Base-by-base conservation (phyloP, 2,113 vertebrate species). In the Gymnorhina tibicen region DNA sequence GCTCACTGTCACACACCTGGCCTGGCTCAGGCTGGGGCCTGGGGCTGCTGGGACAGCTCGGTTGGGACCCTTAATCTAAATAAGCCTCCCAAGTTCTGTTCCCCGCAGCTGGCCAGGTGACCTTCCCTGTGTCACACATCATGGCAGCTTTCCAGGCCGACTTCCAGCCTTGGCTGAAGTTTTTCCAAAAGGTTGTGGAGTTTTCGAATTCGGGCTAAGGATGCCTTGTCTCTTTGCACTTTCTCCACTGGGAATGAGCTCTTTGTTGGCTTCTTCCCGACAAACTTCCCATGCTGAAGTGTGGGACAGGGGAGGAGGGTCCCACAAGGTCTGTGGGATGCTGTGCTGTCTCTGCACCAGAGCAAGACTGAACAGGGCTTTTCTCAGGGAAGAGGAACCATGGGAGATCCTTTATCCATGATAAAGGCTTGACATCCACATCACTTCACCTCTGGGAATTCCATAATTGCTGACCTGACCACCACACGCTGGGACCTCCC, bases 271-370 rank as follows among this genome's bases (percentile, higher is more conserved):
- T 73, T 58, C 21, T 63, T 58, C 52, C 42, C 33, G 35, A 28
- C 22, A n/a, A 62, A 64, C 6, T 6, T 13, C 17, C 7, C 3
- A 0, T 49, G 46, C 14, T 0, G 0, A 58, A 7, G 20, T 56
- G 46, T 66, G 60, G 56, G 64, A 32, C 9, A 41, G 23, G 13
- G 59, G 21, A 82, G 30, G 13, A 70, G 3, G 8, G n/a, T 69
- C 59, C n/a, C 50, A 64, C 37, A 52, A 47, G 35, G 30, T 32
- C 50, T 76, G 22, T 9, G n/a, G 26, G 39, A n/a, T 76, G 58
- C 37, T 89, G 9, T 30, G 32, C 3, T 52, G 6, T 26, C 37
- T 78, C 44, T 19, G 4, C 9, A 41, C 20, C 11, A 70, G 10
- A 81, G 41, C 53, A 67, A 82, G 47, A 42, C n/a, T 59, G 55